Evolutionary conservation across 2,888 invertebrate genomes (phyloP), one percentile per base, ranked within the genome.

Genomic region (Pedicia rivosa): DNA sequence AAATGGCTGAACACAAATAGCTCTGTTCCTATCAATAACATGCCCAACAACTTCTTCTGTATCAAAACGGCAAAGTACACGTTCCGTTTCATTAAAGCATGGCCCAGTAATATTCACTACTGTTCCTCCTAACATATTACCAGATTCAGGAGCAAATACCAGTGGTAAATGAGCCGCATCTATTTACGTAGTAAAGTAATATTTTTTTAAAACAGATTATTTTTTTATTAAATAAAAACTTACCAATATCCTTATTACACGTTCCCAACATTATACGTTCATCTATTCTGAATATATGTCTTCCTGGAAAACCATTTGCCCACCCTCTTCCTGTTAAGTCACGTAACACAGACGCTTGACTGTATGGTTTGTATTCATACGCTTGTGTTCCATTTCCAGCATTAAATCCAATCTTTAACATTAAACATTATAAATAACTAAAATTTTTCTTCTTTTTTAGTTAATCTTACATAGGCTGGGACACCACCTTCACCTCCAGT

Each of bases 101-200:
- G 94, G 92, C 0, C 95, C 97, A 0, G 95, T 92, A 40, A 97
- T 84, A 54, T 95, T 94, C 26, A 97, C 88, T 37, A 94, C 77
- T 0, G 90, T 87, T 2, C 97, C 97, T 3, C 97, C 97, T 45
- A 95, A 67, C 95, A 97, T 95, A 56, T 88, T 91, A 4, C 92
- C 95, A 52, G 87, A 88, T 58, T 94, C 91, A 0, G 94, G 94
- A 0, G 92, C 90, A 50, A 90, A 90, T 48, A 83, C 75, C 36
- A 91, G 58, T 0, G 81, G 80, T 39, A 90, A 68, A 55, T 81
- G 74, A 0, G 84, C 77, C 13, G 80, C 82, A 50, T 82, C 87
- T 86, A 28, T 20, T 17, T 16, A 13, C 8, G 24, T 10, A 24
- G 20, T 20, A 3, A 4, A 24, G 24, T 7, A 24, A 24, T 24